Base-by-base conservation (phyloP, 23 tunicate genomes). In the Styela plicata region DNA sequence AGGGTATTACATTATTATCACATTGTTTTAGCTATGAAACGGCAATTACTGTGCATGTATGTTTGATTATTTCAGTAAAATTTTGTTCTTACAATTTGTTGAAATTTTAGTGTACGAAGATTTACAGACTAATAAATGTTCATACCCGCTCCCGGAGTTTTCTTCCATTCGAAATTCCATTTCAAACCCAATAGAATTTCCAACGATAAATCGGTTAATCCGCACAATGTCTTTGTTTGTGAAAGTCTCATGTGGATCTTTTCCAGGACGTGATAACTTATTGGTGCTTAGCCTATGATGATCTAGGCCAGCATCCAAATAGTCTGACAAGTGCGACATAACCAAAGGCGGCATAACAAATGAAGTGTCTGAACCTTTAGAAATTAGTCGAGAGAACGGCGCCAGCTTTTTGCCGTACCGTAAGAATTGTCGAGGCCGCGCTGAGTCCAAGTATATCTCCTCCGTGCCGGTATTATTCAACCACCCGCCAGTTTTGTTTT, bases 91-190 rank as follows among this genome's bases (percentile, higher is more conserved):
- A n/a, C n/a, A n/a, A n/a, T n/a, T n/a, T n/a, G n/a, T n/a, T n/a
- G n/a, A n/a, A n/a, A n/a, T n/a, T n/a, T n/a, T n/a, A n/a, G n/a
- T n/a, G n/a, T n/a, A n/a, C n/a, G n/a, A n/a, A n/a, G n/a, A n/a
- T n/a, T n/a, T n/a, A n/a, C n/a, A n/a, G n/a, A n/a, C n/a, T n/a
- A n/a, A n/a, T n/a, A n/a, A n/a, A n/a, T n/a, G n/a, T n/a, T n/a
- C 98, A 25, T 34, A 93, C 98, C 98, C 98, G 64, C 89, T 88
- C 27, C 94, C 89, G 27, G 98, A 88, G 0, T 84, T 69, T 21
- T 84, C 76, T 16, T 84, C 86, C 35, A 93, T 44, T 52, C 83
- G 70, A 74, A 93, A 88, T 69, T 88, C 93, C 83, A 78, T 84
- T 77, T 93, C 98, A 70, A 93, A 88, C 63, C 94, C 98, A 63